phyloP scores from a whole-genome alignment of 2,113 vertebrate genomes.

The Dolichallabes microphthalmus region DNA sequence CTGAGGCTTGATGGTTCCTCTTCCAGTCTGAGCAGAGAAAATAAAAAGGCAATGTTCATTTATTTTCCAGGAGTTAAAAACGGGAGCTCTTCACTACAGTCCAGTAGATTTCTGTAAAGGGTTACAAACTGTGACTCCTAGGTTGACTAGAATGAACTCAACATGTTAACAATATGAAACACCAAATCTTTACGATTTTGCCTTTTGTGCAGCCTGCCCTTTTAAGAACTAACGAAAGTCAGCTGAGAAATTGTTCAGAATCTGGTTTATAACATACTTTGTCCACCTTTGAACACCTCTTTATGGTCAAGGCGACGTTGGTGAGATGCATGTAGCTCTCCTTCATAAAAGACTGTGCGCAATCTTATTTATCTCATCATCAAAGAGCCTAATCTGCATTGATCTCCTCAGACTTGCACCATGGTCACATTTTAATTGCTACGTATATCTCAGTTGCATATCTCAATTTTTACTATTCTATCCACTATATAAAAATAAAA shows the following conservation, averaged over 20 bases:
- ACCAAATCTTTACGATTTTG: neutral
- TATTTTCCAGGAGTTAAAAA: neutral
- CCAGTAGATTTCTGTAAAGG: neutral
- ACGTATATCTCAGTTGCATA: too few species aligned
- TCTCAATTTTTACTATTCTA: too few species aligned
- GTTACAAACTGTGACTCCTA: too few species aligned
- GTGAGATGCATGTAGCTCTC: too few species aligned
- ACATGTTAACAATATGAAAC: neutral
- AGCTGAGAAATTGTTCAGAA: neutral
- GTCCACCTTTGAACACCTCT: too few species aligned
- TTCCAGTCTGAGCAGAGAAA: slow-evolving; percentile 64
- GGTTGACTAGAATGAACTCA: neutral
- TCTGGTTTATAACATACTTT: neutral
- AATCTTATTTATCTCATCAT: too few species aligned
- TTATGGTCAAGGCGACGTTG: too few species aligned
- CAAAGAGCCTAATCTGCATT: too few species aligned
- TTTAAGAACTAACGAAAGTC: slow-evolving; percentile 5
- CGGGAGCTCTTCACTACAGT: neutral
- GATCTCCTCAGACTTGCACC: too few species aligned
- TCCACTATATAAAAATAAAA: too few species aligned
- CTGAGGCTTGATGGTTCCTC: slow-evolving; percentile 81
- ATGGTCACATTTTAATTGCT: too few species aligned
- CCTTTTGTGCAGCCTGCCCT: neutral
- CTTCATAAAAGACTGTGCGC: too few species aligned
- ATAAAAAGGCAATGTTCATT: neutral